These are phyloP conservation scores for Aphelinus certus DNA, from an alignment of 1,140 invertebrate genomes.

Conservation along the genomic window DNA sequence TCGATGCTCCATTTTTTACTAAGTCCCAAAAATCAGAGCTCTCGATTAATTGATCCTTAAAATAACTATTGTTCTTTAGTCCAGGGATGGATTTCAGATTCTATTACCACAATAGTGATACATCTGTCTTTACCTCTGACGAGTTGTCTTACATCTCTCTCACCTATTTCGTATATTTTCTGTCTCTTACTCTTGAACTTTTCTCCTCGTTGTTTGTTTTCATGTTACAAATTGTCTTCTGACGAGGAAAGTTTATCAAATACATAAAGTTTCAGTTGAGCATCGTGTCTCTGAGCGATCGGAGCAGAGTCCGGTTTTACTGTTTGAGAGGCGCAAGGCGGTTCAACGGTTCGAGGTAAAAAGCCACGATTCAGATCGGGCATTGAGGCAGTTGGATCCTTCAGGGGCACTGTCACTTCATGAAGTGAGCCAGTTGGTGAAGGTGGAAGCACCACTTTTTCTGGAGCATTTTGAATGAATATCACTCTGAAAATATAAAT, in stretches of 20 bases:
- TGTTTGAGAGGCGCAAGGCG: constrained; percentile 55
- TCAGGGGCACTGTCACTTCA: constrained; percentile 56
- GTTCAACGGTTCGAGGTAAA: constrained; percentile 54
- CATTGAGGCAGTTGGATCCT: constrained; percentile 57
- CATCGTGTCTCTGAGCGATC: constrained; percentile 53
- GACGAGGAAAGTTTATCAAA: constrained; percentile 59
- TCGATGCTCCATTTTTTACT: not conserved
- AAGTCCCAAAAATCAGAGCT: constrained; percentile 10
- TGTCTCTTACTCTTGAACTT: not conserved
- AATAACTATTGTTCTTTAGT: constrained; percentile 20
- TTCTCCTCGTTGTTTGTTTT: not conserved
- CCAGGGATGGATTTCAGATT: constrained; percentile 20
- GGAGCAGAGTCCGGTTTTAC: constrained; percentile 51
- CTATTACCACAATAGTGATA: constrained; percentile 22
- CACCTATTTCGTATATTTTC: not conserved
- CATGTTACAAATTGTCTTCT: constrained; percentile 57
- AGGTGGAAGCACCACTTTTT: constrained; percentile 72
- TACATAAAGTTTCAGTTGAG: constrained; percentile 59
- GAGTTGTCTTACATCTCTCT: constrained; percentile 22
- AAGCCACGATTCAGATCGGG: constrained; percentile 56
- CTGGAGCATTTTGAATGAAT: constrained; percentile 89
- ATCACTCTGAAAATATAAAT: constrained; percentile 73
- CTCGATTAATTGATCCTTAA: not conserved
- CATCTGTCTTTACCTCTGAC: constrained; percentile 24
- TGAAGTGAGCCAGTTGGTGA: constrained; percentile 64